These are phyloP conservation scores for Cenopis cana DNA, from an alignment of 2,888 invertebrate species.

Conservation along the genomic window DNA sequence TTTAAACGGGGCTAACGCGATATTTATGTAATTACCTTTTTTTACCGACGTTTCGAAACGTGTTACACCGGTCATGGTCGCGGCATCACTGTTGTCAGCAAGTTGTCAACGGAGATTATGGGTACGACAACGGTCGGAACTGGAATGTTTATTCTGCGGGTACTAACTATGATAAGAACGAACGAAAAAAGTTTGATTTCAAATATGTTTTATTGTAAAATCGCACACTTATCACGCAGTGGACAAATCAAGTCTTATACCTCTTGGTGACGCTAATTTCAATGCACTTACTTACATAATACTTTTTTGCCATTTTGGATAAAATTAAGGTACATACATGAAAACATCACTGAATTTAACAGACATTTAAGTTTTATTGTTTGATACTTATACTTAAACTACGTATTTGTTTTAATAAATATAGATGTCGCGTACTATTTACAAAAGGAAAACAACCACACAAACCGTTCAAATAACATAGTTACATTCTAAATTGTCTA, in stretches of 20 bases:
- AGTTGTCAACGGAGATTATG: no score
- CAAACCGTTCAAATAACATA: neutral
- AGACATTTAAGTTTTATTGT: constrained; percentile 6
- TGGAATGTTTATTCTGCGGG: neutral
- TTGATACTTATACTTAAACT: neutral
- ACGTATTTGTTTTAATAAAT: constrained; percentile 24
- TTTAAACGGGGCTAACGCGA: no score
- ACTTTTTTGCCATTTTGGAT: constrained; percentile 34
- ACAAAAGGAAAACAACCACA: constrained; percentile 3
- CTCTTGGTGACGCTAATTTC: constrained; percentile 66
- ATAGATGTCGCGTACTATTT: constrained; percentile 7
- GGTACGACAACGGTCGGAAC: no score
- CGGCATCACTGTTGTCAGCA: no score
- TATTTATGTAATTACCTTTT: no score
- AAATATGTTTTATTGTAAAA: constrained; percentile 71
- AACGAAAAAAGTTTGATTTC: constrained; percentile 16
- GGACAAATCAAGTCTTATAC: constrained; percentile 77
- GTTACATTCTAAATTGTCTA: neutral
- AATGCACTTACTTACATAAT: constrained; percentile 38
- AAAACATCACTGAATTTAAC: constrained; percentile 18
- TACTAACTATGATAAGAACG: neutral
- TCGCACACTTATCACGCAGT: constrained; percentile 66
- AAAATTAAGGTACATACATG: constrained; percentile 24
- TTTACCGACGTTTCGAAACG: no score
- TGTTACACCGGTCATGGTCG: no score